Evolutionary conservation across 2,888 invertebrate genomes (phyloP), one percentile per base, ranked within the genome.

Genomic region (Rambutsinella grinnellia): DNA sequence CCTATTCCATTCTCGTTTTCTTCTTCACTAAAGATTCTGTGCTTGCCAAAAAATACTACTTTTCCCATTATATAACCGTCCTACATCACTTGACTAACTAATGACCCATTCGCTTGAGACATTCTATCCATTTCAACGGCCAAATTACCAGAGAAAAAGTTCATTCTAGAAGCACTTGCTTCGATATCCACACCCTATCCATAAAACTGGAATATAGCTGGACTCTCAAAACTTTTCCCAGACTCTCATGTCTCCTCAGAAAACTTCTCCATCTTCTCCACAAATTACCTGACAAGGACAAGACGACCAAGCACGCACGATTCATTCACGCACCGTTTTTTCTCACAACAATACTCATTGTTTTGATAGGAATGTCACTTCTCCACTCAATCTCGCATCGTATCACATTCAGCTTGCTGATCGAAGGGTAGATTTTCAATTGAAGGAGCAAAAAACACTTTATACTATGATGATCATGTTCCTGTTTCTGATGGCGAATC

Each of bases 31-130:
- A 44, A 47, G 58, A 28, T 24, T 54, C 8, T 23, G 28, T 51
- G n/a, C 27, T 62, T 54, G 61, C 70, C 61, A 70, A 70, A 46
- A 36, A 36, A 36, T 36, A 13, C 13, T 36, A 36, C 13, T 36
- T 36, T 36, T 36, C 36, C 36, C 36, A 36, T n/a, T n/a, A n/a
- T 47, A 27, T 17, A 19, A 27, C 19, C 6, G 17, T 15, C 19
- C 17, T 6, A 13, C 28, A 57, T 63, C 47, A 46, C 54, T 46
- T 44, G 57, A 62, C 47, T 63, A 49, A 63, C 70, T 78, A 78
- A 79, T 79, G 79, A 79, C 66, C 76, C 79, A 76, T 79, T 79
- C 67, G 65, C 65, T 44, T 63, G 79, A 68, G 76, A 26, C 72
- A 51, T 58, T 17, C 51, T 26, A 71, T 79, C 56, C 72, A 79